These are phyloP conservation scores for Gadus chalcogrammus DNA, from an alignment of 2,113 vertebrate species.

Conservation along the genomic window DNA sequence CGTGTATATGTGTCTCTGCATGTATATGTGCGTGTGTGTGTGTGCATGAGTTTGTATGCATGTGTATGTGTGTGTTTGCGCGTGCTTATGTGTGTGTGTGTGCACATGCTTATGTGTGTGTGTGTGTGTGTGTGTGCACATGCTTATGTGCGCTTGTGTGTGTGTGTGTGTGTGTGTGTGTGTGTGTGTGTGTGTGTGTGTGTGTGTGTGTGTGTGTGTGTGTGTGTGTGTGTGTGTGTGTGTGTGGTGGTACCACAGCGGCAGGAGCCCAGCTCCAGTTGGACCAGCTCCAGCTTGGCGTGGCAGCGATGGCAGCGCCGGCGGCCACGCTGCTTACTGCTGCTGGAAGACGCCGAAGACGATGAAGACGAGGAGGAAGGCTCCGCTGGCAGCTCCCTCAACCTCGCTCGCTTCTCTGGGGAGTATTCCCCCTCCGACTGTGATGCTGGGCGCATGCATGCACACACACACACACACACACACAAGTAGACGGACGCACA, in stretches of 20 bases:
- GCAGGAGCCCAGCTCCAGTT: slow-evolving; percentile 96
- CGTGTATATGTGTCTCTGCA: too few species aligned
- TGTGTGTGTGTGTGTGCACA: too few species aligned
- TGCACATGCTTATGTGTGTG: too few species aligned
- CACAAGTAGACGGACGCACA: neutral
- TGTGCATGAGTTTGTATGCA: too few species aligned
- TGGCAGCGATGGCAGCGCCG: slow-evolving; percentile 98
- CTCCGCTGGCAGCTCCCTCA: slow-evolving; percentile 80
- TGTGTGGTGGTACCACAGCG: slow-evolving; percentile 84
- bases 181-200: too few species aligned
- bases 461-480: neutral
- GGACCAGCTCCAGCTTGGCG: slow-evolving; percentile 97
- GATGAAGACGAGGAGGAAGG: slow-evolving; percentile 53
- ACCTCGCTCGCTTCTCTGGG: slow-evolving; percentile 86
- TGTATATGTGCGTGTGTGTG: too few species aligned
- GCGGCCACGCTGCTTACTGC: slow-evolving; percentile 91
- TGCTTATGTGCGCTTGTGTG: too few species aligned
- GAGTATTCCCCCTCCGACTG: slow-evolving; percentile 89
- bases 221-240: neutral
- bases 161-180: too few species aligned
- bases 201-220: too few species aligned
- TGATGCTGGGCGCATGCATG: slow-evolving; percentile 72
- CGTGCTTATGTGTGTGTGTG: too few species aligned
- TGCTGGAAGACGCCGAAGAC: slow-evolving; percentile 45
- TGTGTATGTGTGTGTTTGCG: too few species aligned